phyloP scores from a whole-genome alignment of 2,113 vertebrate genomes.

The Alligator sinensis region DNA sequence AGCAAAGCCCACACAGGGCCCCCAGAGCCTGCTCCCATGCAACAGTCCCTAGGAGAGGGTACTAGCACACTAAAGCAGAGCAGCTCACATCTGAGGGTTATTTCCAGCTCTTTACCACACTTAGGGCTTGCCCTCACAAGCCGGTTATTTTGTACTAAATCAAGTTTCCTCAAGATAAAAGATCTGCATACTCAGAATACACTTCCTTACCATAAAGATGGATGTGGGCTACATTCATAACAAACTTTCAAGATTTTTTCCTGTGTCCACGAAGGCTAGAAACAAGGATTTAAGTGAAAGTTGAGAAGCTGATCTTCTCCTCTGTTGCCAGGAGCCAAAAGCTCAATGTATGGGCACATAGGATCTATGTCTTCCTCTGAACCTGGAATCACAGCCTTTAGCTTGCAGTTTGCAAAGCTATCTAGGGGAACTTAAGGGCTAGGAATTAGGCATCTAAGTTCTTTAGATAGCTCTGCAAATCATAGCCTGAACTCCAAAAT shows the following conservation, averaged over 20 bases:
- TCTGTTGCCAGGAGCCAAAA: background rate
- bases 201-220: no score
- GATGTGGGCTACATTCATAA: background rate
- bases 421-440: background rate
- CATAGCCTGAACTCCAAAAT: background rate
- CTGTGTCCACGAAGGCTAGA: background rate
- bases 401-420: background rate
- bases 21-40: background rate
- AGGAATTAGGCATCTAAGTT: background rate
- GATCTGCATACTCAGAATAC: background rate
- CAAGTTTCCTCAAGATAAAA: no score
- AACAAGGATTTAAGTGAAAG: background rate
- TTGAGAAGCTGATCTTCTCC: background rate
- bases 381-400: background rate
- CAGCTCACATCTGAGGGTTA: no score
- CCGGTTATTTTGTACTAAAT: no score
- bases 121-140: no score
- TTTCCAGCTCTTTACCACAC: no score
- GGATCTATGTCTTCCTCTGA: background rate
- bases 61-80: background rate
- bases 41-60: background rate
- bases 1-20: background rate
- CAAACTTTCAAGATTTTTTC: background rate
- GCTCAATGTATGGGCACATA: background rate
- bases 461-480: background rate